These are phyloP conservation scores for Eubasilissa splendida DNA, from an alignment of 2,888 invertebrate genomes.

Conservation along the genomic window DNA sequence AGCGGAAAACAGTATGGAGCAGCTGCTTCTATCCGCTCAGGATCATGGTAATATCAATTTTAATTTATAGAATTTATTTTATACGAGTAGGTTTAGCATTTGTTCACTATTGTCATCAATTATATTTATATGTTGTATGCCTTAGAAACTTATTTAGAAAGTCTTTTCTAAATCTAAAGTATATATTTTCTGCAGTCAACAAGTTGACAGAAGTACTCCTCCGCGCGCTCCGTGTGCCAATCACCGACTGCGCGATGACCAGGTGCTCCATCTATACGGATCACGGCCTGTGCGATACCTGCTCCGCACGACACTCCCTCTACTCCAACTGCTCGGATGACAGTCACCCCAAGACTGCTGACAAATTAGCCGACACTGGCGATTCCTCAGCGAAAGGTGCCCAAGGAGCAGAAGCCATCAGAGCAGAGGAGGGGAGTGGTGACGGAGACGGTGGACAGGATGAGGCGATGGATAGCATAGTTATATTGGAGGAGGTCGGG, in stretches of 20 bases:
- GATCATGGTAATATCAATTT: conserved; percentile 64
- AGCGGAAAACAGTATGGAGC: conserved; percentile 22
- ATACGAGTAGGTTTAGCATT: neutral
- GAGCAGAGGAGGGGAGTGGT: neutral
- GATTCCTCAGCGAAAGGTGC: neutral
- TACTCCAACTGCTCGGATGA: conserved; percentile 1
- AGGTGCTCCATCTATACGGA: conserved; percentile 42
- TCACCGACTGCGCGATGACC: conserved; percentile 59
- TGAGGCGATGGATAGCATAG: conserved; percentile 61
- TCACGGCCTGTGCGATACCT: conserved; percentile 63
- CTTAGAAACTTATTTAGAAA: neutral
- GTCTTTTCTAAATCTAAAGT: neutral
- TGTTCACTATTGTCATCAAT: neutral
- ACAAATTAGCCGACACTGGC: neutral
- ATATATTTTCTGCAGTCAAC: conserved; percentile 61
- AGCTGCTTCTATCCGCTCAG: conserved; percentile 67
- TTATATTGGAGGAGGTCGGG: conserved; percentile 59
- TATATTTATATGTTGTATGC: neutral
- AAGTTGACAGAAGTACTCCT: conserved; percentile 65
- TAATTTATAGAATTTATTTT: neutral
- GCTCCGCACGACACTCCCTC: conserved; percentile 52
- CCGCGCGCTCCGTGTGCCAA: conserved; percentile 61
- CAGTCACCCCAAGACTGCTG: conserved; percentile 7
- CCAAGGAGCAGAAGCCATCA: neutral
- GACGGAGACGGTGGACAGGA: neutral